Base-by-base conservation (phyloP, 2,888 invertebrate species). In the Creontiades dilutus region DNA sequence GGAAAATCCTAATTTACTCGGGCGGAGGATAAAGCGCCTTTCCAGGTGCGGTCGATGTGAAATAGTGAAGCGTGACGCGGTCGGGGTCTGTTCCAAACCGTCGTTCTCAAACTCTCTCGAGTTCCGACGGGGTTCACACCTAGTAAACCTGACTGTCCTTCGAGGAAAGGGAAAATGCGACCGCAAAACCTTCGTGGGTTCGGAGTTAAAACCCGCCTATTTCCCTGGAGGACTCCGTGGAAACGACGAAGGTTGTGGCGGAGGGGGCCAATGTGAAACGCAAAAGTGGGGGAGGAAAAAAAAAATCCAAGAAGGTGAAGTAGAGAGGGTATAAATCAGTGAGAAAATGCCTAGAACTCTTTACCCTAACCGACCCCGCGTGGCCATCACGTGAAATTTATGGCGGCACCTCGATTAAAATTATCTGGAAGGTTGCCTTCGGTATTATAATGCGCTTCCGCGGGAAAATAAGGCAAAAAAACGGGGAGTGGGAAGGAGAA, bases 391-490 rank as follows among this genome's bases (percentile, higher is more conserved):
- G 48, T 76, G 78, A 87, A 37, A 87, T 87, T 87, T 87, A 87
- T 87, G 87, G 87, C 47, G 87, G 87, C 87, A 87, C 87, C 75
- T 76, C 87, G 78, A 76, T 87, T 87, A 87, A 87, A 87, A 87
- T 87, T 87, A 87, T 87, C 87, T 87, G 87, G 46, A 55, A 87
- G 87, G 78, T 76, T 76, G 78, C 78, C 78, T 87, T 87, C 87
- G 75, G 87, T 87, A 87, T 87, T 87, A 87, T 87, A 87, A 87
- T 87, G 78, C 76, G 23, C 23, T 87, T 87, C 61, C 37, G 16
- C 27, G 57, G 37, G n/a, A 85, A 85, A 82, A 16, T 37, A 19
- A 78, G 16, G 76, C 9, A 47, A 52, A 48, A 46, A 48, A 82
- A n/a, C n/a, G n/a, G 5, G 52, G 82, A 52, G 14, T 5, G 12